These are phyloP conservation scores for Cecidostiba fungosa DNA, from an alignment of 2,888 invertebrate species.

Conservation along the genomic window DNA sequence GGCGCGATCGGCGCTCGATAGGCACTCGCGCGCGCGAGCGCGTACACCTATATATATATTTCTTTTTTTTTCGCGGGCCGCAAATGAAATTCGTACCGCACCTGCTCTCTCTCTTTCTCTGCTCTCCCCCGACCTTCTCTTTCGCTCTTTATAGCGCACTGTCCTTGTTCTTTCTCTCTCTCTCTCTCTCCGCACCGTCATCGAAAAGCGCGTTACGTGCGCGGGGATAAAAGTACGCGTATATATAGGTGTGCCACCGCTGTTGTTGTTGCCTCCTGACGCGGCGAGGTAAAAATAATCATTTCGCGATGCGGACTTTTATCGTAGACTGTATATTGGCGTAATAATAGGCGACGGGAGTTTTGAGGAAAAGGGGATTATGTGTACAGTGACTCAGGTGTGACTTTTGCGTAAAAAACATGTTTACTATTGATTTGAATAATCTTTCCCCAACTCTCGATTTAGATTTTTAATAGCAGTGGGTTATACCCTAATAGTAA, in stretches of 20 bases:
- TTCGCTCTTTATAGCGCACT: neutral
- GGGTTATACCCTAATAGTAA: neutral
- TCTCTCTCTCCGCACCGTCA: slow-evolving; percentile 48
- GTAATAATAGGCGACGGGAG: neutral
- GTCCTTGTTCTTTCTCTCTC: slow-evolving; percentile 70
- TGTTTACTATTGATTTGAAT: too few relatives aligned
- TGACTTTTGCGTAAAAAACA: neutral
- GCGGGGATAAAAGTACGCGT: neutral
- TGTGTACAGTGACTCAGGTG: neutral
- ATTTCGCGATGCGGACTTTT: slow-evolving; percentile 38
- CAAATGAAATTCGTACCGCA: slow-evolving; percentile 76
- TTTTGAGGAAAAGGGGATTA: neutral
- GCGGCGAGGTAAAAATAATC: slow-evolving; percentile 44
- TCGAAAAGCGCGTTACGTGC: slow-evolving; percentile 22
- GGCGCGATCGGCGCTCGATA: slow-evolving; percentile 64
- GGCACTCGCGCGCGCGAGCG: neutral
- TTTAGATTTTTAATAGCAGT: neutral
- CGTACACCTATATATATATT: neutral
- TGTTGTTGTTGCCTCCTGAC: neutral
- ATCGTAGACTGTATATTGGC: neutral
- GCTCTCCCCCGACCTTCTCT: slow-evolving; percentile 4
- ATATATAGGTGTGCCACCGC: too few relatives aligned
- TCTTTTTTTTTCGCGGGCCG: slow-evolving; percentile 60
- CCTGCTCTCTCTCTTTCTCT: slow-evolving; percentile 69
- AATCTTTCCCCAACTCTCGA: too few relatives aligned